Evolutionary conservation across 2,888 invertebrate genomes (phyloP).

Genomic region (Orchestes rusci): DNA sequence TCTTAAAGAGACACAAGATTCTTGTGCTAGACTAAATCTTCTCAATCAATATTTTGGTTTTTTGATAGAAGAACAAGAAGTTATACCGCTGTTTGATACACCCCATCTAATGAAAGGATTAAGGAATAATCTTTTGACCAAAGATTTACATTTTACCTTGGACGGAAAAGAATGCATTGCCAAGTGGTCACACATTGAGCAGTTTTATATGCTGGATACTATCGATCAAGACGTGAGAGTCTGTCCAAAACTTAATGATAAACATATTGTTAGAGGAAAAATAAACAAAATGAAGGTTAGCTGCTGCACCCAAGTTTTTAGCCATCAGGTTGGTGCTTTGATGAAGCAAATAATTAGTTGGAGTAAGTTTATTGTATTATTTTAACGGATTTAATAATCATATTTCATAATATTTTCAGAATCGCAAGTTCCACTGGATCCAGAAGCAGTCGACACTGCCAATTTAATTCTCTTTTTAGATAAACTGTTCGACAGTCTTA

Average conservation of each 20-base stretch:
- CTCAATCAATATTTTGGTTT: conserved; percentile 6
- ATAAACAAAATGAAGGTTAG: conserved; percentile 24
- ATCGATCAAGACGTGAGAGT: conserved; percentile 8
- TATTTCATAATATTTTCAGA: too few relatives aligned
- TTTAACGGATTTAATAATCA: too few relatives aligned
- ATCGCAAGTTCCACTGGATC: too few relatives aligned
- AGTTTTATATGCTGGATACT: conserved; percentile 11
- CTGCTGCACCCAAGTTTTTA: conserved; percentile 21
- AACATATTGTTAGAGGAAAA: conserved; percentile 14
- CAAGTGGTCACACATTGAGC: conserved; percentile 14
- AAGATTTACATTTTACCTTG: conserved; percentile 11
- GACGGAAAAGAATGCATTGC: conserved; percentile 7
- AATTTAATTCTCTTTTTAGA: too few relatives aligned
- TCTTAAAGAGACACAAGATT: conserved; percentile 1
- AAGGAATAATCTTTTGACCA: conserved; percentile 16
- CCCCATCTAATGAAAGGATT: conserved; percentile 20
- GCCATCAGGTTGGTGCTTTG: conserved; percentile 17
- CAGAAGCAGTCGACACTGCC: too few relatives aligned
- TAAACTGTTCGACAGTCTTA: too few relatives aligned
- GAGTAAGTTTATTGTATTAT: neutral
- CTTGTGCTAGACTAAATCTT: neutral
- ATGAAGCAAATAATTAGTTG: conserved; percentile 8
- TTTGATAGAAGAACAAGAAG: conserved; percentile 4
- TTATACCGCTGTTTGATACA: conserved; percentile 18
- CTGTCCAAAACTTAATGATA: conserved; percentile 16